Conservation (phyloP, 2,888 invertebrate species). For the Acrobasis repandana region DNA sequence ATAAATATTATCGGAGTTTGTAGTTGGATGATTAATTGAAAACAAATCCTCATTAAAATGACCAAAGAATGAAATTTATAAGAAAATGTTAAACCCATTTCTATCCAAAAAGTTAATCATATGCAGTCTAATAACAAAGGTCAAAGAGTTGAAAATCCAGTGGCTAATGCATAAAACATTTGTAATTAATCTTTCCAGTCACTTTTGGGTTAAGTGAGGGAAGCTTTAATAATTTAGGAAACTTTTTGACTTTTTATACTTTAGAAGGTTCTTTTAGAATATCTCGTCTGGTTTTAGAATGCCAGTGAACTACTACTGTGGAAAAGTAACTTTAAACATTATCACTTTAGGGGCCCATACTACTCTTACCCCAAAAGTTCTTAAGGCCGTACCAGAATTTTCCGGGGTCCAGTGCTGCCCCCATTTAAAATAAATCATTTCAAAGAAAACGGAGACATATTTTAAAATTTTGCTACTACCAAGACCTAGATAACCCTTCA, state of each 20-base stretch:
- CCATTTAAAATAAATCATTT: too few species aligned
- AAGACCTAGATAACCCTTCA: too few species aligned
- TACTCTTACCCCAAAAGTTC: too few species aligned
- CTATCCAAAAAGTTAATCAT: neutral
- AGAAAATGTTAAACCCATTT: neutral
- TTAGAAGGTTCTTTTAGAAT: neutral
- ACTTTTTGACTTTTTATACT: conserved; percentile 17
- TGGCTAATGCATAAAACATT: conserved; percentile 7
- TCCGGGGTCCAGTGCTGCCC: too few species aligned
- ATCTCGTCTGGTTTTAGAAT: neutral
- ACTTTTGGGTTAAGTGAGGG: conserved; percentile 18
- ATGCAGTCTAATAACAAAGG: neutral
- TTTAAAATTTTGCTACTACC: too few species aligned
- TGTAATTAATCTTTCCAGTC: conserved; percentile 17
- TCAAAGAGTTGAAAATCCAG: conserved; percentile 6
- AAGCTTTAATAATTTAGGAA: conserved; percentile 16
- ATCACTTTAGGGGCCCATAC: too few species aligned
- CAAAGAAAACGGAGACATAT: too few species aligned
- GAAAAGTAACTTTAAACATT: too few species aligned
- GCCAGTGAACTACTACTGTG: too few species aligned
- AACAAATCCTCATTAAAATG: neutral
- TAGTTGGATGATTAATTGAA: conserved; percentile 2
- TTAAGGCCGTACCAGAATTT: too few species aligned
- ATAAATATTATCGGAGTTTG: too few species aligned
- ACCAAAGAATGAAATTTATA: conserved; percentile 1